Base-by-base conservation (phyloP, 2,797 vertebrate genomes). In the Gambelia wislizenii region DNA sequence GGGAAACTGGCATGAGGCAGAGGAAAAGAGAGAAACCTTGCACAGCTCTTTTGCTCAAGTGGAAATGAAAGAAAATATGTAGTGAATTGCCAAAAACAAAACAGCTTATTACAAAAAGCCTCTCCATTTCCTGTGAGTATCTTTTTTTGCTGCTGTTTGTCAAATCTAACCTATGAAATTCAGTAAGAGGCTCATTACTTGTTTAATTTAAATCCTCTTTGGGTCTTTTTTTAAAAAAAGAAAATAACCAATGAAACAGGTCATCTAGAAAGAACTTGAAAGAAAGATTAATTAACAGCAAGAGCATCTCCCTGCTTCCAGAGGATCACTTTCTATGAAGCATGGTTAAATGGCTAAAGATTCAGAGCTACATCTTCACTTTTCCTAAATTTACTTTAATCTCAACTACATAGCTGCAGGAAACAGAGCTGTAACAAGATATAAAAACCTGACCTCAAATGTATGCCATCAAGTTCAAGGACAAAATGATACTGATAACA, bases 11-110 rank as follows among this genome's bases (percentile, higher is more conserved):
- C 89, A 81, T 86, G 86, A 92, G 89, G 77, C 77, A 70, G 44
- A 22, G 67, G 67, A 47, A 77, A 49, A 14, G 83, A 10, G 69
- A 93, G 75, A 95, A 91, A 89, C 81, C 90, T 89, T 94, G 90
- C 91, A 89, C 92, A 84, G 80, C 78, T 92, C 82, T 92, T 83
- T 89, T 88, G 92, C 89, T 90, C 33, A 75, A 90, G 93, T 72
- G 64, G 89, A 92, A 92, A 93, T 93, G 86, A 92, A 82, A 95
- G 67, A 27, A 91, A 89, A 87, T 92, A 4, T 14, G 85, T 93
- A 94, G 85, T 33, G 89, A 92, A 91, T 88, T 70, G 44, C 30
- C 59, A 94, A 91, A 94, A 74, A 95, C 94, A 91, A 90, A 90
- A 69, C n/a, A 59, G 1, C 30, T 67, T 33, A 67, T 67, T 67